Evolutionary conservation across 2,113 vertebrate genomes (phyloP), one percentile per base, ranked within the genome.

Genomic region (Chamaetylas fuelleborni): DNA sequence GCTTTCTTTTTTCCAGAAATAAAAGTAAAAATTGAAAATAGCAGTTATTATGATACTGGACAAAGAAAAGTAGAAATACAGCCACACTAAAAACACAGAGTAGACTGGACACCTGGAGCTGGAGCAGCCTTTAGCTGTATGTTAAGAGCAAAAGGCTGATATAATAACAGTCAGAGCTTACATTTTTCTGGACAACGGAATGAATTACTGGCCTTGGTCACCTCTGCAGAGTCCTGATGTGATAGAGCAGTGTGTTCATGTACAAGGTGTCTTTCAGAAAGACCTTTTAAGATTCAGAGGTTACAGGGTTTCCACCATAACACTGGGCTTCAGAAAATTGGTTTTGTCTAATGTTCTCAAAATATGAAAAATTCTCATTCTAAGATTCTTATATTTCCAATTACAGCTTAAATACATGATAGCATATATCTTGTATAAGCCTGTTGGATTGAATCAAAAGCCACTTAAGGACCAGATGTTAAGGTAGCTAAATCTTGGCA

Each of bases 371-470:
- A 5, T 45, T 89, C 34, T n/a, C 4, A 11, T 81, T 65, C 65
- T 48, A 22, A 69, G 71, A 11, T 72, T 77, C n/a, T 56, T 58
- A 0, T 16, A 2, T 72, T 94, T 83, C 70, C 17, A 45, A 8
- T 60, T n/a, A 31, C 40, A 86, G 77, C 24, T 40, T 65, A 57
- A 69, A 65, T 53, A n/a, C 5, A 4, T 57, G 22, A 48, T 29
- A 65, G 36, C 31, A 24, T 43, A 0, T 48, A 25, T n/a, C n/a
- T 73, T 22, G 19, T 34, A 0, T 10, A 5, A n/a, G 10, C 28
- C 60, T 81, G 53, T 43, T 70, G 56, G 42, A 34, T 81, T 54
- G 65, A 69, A 73, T 45, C 4, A 4, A 73, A 94, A 94, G 42
- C 50, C 19, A 15, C 19, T 47, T 31, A 31, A 62, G 51, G 54